These are phyloP conservation scores for Glomeris maerens DNA, from an alignment of 1,140 invertebrate species.

Conservation along the genomic window DNA sequence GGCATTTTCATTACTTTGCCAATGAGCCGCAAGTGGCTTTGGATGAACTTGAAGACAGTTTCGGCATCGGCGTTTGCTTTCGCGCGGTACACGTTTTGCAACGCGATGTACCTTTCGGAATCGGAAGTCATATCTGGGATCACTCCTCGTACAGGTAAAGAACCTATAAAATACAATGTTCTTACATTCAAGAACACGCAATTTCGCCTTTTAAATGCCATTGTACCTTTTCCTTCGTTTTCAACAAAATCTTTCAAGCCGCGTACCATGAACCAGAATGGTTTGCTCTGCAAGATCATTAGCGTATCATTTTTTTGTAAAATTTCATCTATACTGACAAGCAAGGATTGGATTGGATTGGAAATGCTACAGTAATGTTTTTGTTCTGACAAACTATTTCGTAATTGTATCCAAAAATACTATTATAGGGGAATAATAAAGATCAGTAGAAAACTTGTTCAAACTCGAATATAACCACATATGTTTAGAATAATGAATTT, in stretches of 20 bases:
- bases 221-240: constrained; percentile 49
- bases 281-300: constrained; percentile 27
- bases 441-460: too few relatives aligned
- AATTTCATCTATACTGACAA: neutral
- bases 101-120: constrained; percentile 73
- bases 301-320: neutral
- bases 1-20: constrained; percentile 22
- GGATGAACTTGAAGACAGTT: constrained; percentile 59
- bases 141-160: constrained; percentile 72
- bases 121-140: constrained; percentile 97
- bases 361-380: too few relatives aligned
- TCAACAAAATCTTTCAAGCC: constrained; percentile 80
- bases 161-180: constrained; percentile 40
- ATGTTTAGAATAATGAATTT: too few relatives aligned
- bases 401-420: too few relatives aligned
- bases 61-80: constrained; percentile 71
- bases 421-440: too few relatives aligned
- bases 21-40: constrained; percentile 52
- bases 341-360: too few relatives aligned
- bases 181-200: too few relatives aligned
- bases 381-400: too few relatives aligned
- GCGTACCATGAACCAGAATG: constrained; percentile 86
- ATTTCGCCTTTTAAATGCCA: too few relatives aligned
- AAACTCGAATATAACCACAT: too few relatives aligned
- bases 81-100: constrained; percentile 76